These are phyloP conservation scores for Heptranchias perlo DNA, from an alignment of 2,113 vertebrate species.

Conservation along the genomic window DNA sequence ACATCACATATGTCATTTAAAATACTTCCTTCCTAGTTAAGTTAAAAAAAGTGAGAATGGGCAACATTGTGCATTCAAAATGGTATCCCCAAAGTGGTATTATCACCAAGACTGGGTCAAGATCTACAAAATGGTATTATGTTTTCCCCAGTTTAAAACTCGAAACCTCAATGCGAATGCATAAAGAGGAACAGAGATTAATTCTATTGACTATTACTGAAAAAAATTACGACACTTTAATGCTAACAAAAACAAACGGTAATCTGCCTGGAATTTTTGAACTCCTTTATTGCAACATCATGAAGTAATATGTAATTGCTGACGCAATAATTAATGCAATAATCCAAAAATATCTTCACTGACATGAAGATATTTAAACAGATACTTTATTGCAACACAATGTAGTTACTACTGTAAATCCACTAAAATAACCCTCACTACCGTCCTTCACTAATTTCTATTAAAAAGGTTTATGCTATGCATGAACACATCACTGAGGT, in stretches of 20 bases:
- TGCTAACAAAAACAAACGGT: background rate
- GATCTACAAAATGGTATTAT: background rate
- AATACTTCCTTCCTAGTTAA: background rate
- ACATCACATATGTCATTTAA: background rate
- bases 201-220: background rate
- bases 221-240: slow-evolving; percentile 13
- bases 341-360: background rate
- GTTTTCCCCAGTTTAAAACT: background rate
- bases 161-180: background rate
- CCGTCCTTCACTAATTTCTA: background rate
- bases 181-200: slow-evolving; percentile 17
- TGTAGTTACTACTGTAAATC: background rate
- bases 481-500: background rate
- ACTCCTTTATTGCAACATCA: slow-evolving; percentile 10
- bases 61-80: background rate
- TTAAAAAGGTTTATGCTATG: background rate
- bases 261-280: background rate
- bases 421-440: slow-evolving; percentile 24
- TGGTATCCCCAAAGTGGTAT: background rate
- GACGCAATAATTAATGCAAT: background rate
- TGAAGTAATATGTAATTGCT: slow-evolving; percentile 24
- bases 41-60: background rate
- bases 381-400: slow-evolving; percentile 13
- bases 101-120: background rate
- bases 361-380: slow-evolving; percentile 9